Conservation (phyloP, 2,888 invertebrate genomes). For the Drosophila sordidula region DNA sequence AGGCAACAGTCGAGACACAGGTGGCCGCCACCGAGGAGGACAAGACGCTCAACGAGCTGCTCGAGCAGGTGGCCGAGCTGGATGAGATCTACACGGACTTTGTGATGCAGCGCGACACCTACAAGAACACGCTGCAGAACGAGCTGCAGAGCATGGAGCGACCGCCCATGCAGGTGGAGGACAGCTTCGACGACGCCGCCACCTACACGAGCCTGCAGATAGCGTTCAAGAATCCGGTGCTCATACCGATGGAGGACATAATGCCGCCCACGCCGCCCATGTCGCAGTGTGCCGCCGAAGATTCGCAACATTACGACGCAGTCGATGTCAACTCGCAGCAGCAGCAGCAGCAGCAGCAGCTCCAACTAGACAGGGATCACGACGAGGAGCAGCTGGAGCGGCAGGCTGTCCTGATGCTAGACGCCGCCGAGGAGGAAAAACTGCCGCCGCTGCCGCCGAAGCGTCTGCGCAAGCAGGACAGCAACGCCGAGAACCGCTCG, state of each 20-base stretch:
- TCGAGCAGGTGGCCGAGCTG: slow-evolving; percentile 92
- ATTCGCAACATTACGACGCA: slow-evolving; percentile 85
- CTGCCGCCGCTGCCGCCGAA: slow-evolving; percentile 93
- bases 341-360: slow-evolving; percentile 29
- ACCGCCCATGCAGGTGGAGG: slow-evolving; percentile 86
- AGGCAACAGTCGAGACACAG: slow-evolving; percentile 50
- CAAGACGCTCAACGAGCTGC: slow-evolving; percentile 89
- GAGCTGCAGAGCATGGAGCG: slow-evolving; percentile 76
- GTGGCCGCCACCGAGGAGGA: slow-evolving; percentile 85
- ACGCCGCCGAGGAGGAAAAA: slow-evolving; percentile 86
- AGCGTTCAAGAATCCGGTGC: slow-evolving; percentile 93
- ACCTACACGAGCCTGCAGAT: slow-evolving; percentile 94
- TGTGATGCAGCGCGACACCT: slow-evolving; percentile 87
- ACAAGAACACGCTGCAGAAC: slow-evolving; percentile 80
- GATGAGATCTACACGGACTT: slow-evolving; percentile 93
- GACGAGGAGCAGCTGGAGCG: slow-evolving; percentile 26
- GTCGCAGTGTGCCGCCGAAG: slow-evolving; percentile 82
- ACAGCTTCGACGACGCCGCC: slow-evolving; percentile 91
- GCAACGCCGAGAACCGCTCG: slow-evolving; percentile 82
- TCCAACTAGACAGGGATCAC: slow-evolving; percentile 5
- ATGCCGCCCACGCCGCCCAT: slow-evolving; percentile 84
- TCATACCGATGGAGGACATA: slow-evolving; percentile 88
- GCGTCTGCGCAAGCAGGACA: slow-evolving; percentile 87
- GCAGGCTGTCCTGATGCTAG: slow-evolving; percentile 29
- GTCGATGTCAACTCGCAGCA: slow-evolving; percentile 81